These are phyloP conservation scores for Delia radicum DNA, from an alignment of 1,140 invertebrate species.

Conservation along the genomic window DNA sequence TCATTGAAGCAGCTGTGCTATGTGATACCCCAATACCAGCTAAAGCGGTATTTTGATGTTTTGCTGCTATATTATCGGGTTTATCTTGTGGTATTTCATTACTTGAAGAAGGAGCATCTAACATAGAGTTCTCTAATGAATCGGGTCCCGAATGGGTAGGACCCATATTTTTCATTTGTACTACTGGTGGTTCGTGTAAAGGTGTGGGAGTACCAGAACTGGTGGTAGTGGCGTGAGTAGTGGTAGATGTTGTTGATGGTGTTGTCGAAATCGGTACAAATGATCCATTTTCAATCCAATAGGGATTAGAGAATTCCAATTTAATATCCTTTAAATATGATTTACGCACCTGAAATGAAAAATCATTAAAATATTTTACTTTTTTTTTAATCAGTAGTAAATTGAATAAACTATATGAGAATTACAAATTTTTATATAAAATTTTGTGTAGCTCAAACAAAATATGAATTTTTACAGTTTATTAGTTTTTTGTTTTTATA, in stretches of 20 bases:
- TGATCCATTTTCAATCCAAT: slow-evolving; percentile 71
- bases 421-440: too few relatives aligned
- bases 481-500: too few relatives aligned
- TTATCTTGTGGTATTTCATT: slow-evolving; percentile 46
- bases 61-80: slow-evolving; percentile 48
- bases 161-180: slow-evolving; percentile 42
- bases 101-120: slow-evolving; percentile 37
- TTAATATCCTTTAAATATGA: slow-evolving; percentile 66
- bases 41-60: slow-evolving; percentile 32
- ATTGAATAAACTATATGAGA: too few relatives aligned
- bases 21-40: slow-evolving; percentile 39
- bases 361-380: too few relatives aligned
- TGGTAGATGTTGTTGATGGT: slow-evolving; percentile 68
- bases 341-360: slow-evolving; percentile 57
- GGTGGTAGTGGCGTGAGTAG: slow-evolving; percentile 59
- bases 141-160: slow-evolving; percentile 45
- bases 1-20: slow-evolving; percentile 1
- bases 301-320: slow-evolving; percentile 69
- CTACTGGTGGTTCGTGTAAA: slow-evolving; percentile 54
- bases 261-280: slow-evolving; percentile 73
- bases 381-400: too few relatives aligned
- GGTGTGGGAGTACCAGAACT: slow-evolving; percentile 55
- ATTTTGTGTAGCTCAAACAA: too few relatives aligned
- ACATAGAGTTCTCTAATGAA: slow-evolving; percentile 45
- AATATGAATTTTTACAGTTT: too few relatives aligned